Evolutionary conservation across 2,113 vertebrate species (phyloP), one percentile per base, ranked within the genome.

Genomic region (Bos javanicus): DNA sequence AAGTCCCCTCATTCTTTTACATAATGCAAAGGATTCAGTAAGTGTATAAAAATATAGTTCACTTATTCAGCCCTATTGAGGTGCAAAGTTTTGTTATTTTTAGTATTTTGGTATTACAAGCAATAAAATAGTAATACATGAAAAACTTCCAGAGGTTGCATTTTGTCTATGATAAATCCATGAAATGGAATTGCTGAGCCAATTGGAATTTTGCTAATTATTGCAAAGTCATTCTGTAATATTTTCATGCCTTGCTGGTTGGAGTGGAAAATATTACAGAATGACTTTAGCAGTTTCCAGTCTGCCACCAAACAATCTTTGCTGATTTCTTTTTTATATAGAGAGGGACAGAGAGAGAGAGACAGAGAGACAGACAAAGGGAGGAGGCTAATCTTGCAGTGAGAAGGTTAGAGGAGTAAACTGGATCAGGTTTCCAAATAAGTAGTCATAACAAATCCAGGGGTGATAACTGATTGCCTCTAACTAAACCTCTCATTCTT

Each of bases 291-390:
- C 4, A 76, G 30, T 76, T 85, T 57, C 14, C 30, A 93, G 2
- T 28, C 3, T 74, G 25, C 15, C 23, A 93, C 39, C 36, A 92
- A 84, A 71, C 2, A 26, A 33, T 92, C 14, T 71, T 46, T 85
- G 39, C 52, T 59, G 7, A 57, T 86, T 86, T 17, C 39, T 48
- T 62, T 84, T 48, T 36, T 82, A 82, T n/a, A 33, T 2, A 81
- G 0, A 33, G 13, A 80, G 2, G 14, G 36, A 33, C 52, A 43
- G 0, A 25, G 4, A n/a, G 28, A 54, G 48, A 39, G 0, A 25
- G 33, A 54, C 15, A 46, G 26, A 54, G 1, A 39, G 71, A 50
- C 4, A 89, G 52, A 59, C 21, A 82, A 21, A n/a, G 56, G 59
- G 13, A 11, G 8, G 15, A 78, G 43, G 5, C 52, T 80, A 82